Conservation (phyloP, 1,140 invertebrate species). For the Acromyrmex charruanus region DNA sequence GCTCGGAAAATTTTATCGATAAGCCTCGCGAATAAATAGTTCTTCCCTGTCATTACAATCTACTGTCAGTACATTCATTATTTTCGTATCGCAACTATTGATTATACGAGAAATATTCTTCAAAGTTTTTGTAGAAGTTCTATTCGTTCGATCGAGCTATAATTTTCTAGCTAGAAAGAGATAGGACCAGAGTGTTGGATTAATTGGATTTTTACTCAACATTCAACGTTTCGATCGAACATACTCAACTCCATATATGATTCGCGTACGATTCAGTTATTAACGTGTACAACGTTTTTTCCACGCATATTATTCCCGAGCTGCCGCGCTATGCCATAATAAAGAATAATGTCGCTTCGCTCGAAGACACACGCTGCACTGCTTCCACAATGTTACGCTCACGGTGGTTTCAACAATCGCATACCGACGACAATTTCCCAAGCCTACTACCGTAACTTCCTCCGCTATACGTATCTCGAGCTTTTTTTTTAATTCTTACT, state of each 20-base stretch:
- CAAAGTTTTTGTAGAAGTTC: not conserved
- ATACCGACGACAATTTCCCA: constrained; percentile 62
- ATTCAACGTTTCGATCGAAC: not conserved
- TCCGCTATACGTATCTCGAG: constrained; percentile 10
- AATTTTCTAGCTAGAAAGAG: not conserved
- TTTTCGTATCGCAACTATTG: constrained; percentile 6
- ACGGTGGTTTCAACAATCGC: constrained; percentile 41
- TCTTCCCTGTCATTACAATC: constrained; percentile 39
- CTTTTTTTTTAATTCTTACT: constrained; percentile 52
- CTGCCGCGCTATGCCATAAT: constrained; percentile 5
- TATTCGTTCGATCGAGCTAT: not conserved
- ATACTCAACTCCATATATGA: not conserved
- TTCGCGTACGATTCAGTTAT: not conserved
- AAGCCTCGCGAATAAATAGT: constrained; percentile 71
- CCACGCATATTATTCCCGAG: constrained; percentile 41
- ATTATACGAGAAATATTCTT: not conserved
- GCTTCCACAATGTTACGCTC: constrained; percentile 47
- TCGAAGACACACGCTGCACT: constrained; percentile 25
- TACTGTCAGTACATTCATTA: constrained; percentile 6
- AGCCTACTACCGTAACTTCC: constrained; percentile 59
- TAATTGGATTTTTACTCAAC: constrained; percentile 18
- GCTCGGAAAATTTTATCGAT: constrained; percentile 79
- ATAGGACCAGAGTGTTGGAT: not conserved
- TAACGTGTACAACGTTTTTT: constrained; percentile 34
- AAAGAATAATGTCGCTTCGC: constrained; percentile 44